Evolutionary conservation across 1,140 invertebrate species (phyloP), one percentile per base, ranked within the genome.

Genomic region (Diabrotica virgifera): DNA sequence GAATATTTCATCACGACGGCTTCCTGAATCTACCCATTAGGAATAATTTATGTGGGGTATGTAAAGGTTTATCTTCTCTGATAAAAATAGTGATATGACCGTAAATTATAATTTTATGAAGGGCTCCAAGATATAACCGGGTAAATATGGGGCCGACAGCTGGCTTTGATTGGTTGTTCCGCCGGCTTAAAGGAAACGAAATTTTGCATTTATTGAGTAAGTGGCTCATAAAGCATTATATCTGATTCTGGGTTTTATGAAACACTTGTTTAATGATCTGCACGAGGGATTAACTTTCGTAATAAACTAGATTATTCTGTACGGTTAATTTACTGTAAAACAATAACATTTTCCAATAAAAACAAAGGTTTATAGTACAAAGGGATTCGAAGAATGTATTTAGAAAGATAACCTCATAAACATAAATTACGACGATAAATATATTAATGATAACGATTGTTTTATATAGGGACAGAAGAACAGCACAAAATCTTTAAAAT

Each of bases 1-100:
- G 51, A 68, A 68, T 64, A 68, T 64, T 64, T 68, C 66, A 64
- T 62, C 66, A 68, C 52, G 62, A 59, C 59, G 62, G 59, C 63
- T 64, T 68, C 66, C 63, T 68, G 66, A 58, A 62, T 37, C 40
- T 38, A 59, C 38, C 46, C 40, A 59, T 59, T 62, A 62, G 46
- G 52, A 62, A 62, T 55, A 37, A 62, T 62, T 62, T 55, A 54
- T 52, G 58, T 24, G 37, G 58, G 58, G 58, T 59, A 38, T 59
- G 14, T 59, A 37, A 35, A 13, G 35, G 36, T 57, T 36, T 57
- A 57, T 57, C 24, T 57, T 37, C 37, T 24, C 24, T 36, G 14
- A 59, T 36, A 11, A 59, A 51, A 59, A 51, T 59, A 51, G 11
- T 59, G 58, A 58, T 58, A 58, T 58, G 11, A 10, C 7, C 58